Evolutionary conservation across 1,140 invertebrate genomes (phyloP), one percentile per base, ranked within the genome.

Genomic region (Cyrtorhinus lividipennis): DNA sequence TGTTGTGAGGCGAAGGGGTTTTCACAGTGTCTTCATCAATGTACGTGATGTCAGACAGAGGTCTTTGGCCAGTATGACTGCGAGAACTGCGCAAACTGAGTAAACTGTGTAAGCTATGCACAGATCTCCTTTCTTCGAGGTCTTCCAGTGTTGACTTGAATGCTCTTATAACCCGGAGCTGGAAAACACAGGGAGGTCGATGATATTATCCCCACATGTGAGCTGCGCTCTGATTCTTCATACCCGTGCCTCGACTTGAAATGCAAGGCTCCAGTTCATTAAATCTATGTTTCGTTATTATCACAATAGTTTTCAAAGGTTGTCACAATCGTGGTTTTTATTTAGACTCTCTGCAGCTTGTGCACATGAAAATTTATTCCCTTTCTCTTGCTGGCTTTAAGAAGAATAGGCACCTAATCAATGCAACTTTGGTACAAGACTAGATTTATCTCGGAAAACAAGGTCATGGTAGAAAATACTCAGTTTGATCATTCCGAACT

Each of bases 131-230:
- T 80, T 99, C 96, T 81, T 98, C 95, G 80, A 98, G 83, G 81
- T 99, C 96, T 85, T 99, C 96, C 82, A 98, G 82, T 74, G 90
- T 97, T 73, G 93, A 97, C 82, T 94, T 96, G 91, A 99, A 99
- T 75, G 95, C 96, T 82, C 95, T 90, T 80, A 99, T 95, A 80
- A 99, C 96, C 81, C 96, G 91, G 81, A 99, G 88, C 95, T 99
- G 92, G 81, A 91, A 91, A 81, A 82, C 82, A 83, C 73, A 80
- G 78, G 79, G 68, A 62, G 64, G 53, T 53, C 61, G 26, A 46
- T 61, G 60, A 26, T 62, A 65, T 65, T 58, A 62, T 62, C 64
- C 61, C 62, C 18, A 22, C n/a, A 26, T 59, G 26, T 24, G 18
- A 59, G 62, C 38, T 25, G 44, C 62, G 56, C 56, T 58, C 56